Evolutionary conservation across 2,888 invertebrate species (phyloP), one percentile per base, ranked within the genome.

Genomic region (Isotomurus palustris): DNA sequence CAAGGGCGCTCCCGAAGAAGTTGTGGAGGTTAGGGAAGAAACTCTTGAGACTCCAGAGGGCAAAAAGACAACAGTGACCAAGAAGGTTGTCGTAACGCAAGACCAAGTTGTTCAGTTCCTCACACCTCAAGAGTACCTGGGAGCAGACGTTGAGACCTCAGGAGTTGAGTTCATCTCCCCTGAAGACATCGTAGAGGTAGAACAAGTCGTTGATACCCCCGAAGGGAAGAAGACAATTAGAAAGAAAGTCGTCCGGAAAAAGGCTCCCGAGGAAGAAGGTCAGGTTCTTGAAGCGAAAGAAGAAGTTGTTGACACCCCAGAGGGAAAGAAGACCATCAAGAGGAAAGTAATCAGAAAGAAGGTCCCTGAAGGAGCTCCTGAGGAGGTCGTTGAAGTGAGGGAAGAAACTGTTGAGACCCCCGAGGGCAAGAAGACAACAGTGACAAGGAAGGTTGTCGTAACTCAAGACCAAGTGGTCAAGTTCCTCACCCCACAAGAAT

Each of bases 341-440:
- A 58, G 25, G 48, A 47, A 19, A 45, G 52, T 48, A 12, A 32
- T 25, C 32, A 44, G 12, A 24, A 22, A 32, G 36, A 21, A n/a
- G 24, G 55, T 40, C 6, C 5, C 72, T 75, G 72, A 72, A 72
- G 2, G 2, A 70, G 72, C 57, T 72, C 28, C 58, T 54, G 72
- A 58, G 69, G 72, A n/a, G n/a, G 14, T 10, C 32, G 32, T 32
- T 8, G 8, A 8, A 10, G 32, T 10, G 32, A 14, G 8, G 8
- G 32, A 32, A 32, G 32, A 32, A 32, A 32, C 8, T 40, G 6
- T 10, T 6, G 40, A 40, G 40, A 6, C 8, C 6, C 22, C 24
- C 6, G 22, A 19, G 17, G 19, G 17, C 17, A 44, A 8, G 8
- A 44, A 22, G n/a, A 44, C 17, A 24, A 24, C 6, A 8, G 4